Percentiles rank a stretch among this genome's conserved stretches.
Evolutionary conservation across 2,113 vertebrate species (phyloP).

Genomic region (Clarias macrocephalus): DNA sequence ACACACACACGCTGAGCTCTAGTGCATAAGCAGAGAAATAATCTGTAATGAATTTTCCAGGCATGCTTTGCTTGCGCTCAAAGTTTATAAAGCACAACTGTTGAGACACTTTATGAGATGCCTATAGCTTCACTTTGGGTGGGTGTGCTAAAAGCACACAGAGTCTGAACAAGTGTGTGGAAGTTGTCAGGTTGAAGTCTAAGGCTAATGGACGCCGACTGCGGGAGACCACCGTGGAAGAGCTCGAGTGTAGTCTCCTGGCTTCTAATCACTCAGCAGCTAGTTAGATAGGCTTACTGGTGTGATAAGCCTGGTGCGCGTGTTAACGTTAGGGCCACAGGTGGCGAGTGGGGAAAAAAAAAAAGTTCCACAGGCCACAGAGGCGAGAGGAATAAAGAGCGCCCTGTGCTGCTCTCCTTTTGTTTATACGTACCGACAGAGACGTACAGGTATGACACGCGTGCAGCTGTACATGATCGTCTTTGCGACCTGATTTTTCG

Average conservation of each 20-base stretch:
- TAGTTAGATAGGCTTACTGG: conserved; percentile 33
- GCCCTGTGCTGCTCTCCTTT: neutral
- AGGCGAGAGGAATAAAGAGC: neutral
- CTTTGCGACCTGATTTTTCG: neutral
- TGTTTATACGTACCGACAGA: neutral
- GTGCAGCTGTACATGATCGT: neutral
- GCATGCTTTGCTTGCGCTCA: conserved; percentile 44
- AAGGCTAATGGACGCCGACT: conserved; percentile 25
- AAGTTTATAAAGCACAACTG: conserved; percentile 22
- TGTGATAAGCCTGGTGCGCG: neutral
- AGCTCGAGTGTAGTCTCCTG: conserved; percentile 19
- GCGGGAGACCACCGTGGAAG: conserved; percentile 46
- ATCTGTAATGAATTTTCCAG: conserved; percentile 70
- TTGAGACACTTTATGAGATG: conserved; percentile 35
- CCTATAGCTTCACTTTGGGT: conserved; percentile 36
- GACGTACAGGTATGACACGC: neutral
- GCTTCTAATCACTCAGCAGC: conserved; percentile 44
- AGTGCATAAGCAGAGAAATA: conserved; percentile 7
- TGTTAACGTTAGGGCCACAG: conserved; percentile 16
- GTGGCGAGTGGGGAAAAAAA: neutral
- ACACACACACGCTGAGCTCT: neutral
- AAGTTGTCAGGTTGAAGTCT: conserved; percentile 18
- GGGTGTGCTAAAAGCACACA: conserved; percentile 6
- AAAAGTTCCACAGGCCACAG: neutral
- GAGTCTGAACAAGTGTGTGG: conserved; percentile 8